Conservation (phyloP, 2,113 vertebrate genomes). For the Leptocoma aspasia region DNA sequence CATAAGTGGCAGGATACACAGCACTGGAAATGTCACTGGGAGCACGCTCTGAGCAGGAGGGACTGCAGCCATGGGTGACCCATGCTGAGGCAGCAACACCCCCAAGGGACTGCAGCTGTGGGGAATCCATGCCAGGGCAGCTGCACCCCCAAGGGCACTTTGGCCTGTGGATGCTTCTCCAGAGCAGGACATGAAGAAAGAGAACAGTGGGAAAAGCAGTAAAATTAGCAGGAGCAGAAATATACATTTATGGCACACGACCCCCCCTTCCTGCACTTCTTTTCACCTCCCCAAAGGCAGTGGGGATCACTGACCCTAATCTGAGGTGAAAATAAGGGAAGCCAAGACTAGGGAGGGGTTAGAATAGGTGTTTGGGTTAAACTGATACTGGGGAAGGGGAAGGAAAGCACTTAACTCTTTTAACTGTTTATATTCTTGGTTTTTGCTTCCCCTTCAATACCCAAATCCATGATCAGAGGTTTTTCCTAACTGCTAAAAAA, state of each 20-base stretch:
- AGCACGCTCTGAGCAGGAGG: accelerated
- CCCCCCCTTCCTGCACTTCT: not conserved
- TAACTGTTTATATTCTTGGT: not conserved
- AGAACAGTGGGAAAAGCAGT: not conserved
- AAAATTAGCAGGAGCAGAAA: not conserved
- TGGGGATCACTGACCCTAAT: not conserved
- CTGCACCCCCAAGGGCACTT: not conserved
- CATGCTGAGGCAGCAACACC: not conserved
- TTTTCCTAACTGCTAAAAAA: not conserved
- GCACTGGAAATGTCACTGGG: not conserved
- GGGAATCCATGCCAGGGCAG: not conserved
- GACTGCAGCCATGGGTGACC: not conserved
- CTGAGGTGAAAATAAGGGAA: not conserved
- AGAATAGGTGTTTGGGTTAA: not conserved
- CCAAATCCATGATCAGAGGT: not conserved
- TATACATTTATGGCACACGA: not conserved
- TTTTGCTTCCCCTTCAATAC: not conserved
- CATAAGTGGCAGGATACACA: accelerated
- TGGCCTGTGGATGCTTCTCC: not conserved
- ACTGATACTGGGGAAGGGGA: not conserved
- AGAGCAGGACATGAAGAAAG: not conserved
- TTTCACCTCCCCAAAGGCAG: not conserved
- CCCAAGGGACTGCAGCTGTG: not conserved
- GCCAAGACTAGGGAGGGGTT: not conserved
- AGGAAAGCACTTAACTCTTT: not conserved